A percentile compares a stretch with the other conserved stretches of the same genome.
These are phyloP conservation scores for Hydra vulgaris DNA, from an alignment of 30 jellyfish, hydroid and myxozoan genomes.

Conservation along the genomic window DNA sequence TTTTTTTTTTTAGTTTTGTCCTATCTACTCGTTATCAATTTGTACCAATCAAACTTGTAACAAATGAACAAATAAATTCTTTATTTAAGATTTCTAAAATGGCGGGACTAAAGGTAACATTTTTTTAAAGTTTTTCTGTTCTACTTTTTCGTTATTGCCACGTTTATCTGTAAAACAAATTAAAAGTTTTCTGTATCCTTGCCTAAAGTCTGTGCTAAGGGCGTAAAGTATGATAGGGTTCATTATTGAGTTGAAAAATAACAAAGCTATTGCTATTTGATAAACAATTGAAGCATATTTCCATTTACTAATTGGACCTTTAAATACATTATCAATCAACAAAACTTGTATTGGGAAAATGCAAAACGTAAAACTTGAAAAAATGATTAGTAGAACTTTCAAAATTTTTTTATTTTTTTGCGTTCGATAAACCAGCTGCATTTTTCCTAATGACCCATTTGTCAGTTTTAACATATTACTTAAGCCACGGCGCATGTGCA, in stretches of 20 bases:
- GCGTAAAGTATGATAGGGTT: constrained; percentile 76
- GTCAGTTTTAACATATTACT: constrained; percentile 49
- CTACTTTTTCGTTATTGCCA: not conserved
- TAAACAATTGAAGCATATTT: constrained; percentile 5
- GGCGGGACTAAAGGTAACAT: no score
- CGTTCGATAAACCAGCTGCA: constrained; percentile 38
- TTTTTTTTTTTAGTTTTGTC: no score
- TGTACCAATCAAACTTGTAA: no score
- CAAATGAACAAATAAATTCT: no score
- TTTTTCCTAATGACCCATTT: constrained; percentile 34
- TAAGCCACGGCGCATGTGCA: constrained; percentile 38
- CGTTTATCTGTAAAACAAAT: not conserved
- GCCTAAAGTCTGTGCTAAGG: constrained; percentile 58
- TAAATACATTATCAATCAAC: constrained; percentile 22
- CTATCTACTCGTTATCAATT: no score
- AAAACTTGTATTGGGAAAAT: constrained; percentile 72
- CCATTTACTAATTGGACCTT: constrained; percentile 39
- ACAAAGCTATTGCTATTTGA: constrained; percentile 39
- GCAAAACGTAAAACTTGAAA: constrained; percentile 74
- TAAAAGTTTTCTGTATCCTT: constrained; percentile 29
- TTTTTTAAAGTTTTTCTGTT: not conserved
- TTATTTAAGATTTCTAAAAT: no score
- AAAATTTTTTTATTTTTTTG: constrained; percentile 53
- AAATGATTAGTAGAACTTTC: constrained; percentile 66
- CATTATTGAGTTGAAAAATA: constrained; percentile 66